Base-by-base conservation (phyloP, 2,797 vertebrate genomes). In the Moxostoma hubbsi region DNA sequence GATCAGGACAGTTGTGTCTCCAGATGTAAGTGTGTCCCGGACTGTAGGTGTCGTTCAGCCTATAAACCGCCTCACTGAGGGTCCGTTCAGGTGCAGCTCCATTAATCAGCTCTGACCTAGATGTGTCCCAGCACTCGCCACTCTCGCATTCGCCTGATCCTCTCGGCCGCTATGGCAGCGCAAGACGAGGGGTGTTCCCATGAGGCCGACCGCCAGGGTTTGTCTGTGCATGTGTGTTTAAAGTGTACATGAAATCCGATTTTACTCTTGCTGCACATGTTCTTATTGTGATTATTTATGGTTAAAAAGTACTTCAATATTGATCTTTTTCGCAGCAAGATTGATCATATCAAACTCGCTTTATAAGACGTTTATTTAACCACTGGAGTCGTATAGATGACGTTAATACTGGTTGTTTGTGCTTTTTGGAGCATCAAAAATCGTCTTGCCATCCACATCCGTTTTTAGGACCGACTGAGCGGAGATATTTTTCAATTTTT, bases 81-180 rank as follows among this genome's bases (percentile, higher is more conserved):
- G 75, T 59, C 82, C 90, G 89, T 89, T 85, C 11, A 80, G 87
- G 89, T 87, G 87, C 86, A 87, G 89, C 82, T 82, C 87, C 92
- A 93, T 93, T 93, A 92, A 93, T 93, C 92, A 92, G 92, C 89
- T 89, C 87, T 93, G 92, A 93, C 93, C 91, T 90, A 93, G 90
- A 91, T 93, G 89, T 91, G 92, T 86, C 92, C 85, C 84, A 84
- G 86, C 88, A 88, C 82, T 73, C 87, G 86, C 85, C 80, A 2
- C 55, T 16, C 7, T n/a, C 13, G 16, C 55, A 8, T 9, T 16
- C 55, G 15, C 3, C 16, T 57, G 7, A 57, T 57, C 84, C 77
- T 86, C 62, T 16, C 49, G 83, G 75, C 76, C 47, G n/a, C 15
- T 78, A 66, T 75, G 4, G 16, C 24, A 10, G 5, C 12, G 45